These are phyloP conservation scores for Spinus pinus DNA, from an alignment of 2,797 vertebrate species.

Conservation along the genomic window DNA sequence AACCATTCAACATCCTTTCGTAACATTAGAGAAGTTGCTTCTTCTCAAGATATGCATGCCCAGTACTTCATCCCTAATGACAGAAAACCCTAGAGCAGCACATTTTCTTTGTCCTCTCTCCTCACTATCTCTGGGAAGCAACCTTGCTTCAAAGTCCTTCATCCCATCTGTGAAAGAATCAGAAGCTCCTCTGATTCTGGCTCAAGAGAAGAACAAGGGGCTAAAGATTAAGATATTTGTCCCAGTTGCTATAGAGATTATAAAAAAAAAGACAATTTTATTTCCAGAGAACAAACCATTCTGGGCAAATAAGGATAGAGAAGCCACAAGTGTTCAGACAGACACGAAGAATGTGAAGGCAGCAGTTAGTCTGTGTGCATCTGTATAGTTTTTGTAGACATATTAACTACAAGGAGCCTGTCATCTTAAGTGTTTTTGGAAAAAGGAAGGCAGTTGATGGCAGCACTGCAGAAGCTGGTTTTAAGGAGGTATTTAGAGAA, in stretches of 20 bases:
- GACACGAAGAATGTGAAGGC: background rate
- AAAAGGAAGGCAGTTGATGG: background rate
- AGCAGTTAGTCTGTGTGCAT: background rate
- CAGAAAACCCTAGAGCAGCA: background rate
- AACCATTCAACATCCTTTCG: background rate
- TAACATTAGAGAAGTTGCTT: background rate
- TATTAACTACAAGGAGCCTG: background rate
- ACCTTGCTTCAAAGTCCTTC: background rate
- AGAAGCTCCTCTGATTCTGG: background rate
- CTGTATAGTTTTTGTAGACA: background rate
- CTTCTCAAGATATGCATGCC: fast-evolving
- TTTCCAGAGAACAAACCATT: background rate
- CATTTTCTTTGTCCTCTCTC: background rate
- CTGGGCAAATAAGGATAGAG: background rate
- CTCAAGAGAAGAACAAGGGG: background rate
- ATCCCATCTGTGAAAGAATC: background rate
- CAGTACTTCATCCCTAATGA: background rate
- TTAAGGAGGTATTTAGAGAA: background rate
- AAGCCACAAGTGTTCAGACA: background rate
- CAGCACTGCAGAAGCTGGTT: background rate
- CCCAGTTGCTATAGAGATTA: background rate
- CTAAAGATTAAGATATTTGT: background rate
- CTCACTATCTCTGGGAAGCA: background rate
- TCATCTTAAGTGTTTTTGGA: background rate
- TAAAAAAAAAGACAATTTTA: background rate